These are phyloP conservation scores for Tautogolabrus adspersus DNA, from an alignment of 2,113 vertebrate genomes.

Conservation along the genomic window DNA sequence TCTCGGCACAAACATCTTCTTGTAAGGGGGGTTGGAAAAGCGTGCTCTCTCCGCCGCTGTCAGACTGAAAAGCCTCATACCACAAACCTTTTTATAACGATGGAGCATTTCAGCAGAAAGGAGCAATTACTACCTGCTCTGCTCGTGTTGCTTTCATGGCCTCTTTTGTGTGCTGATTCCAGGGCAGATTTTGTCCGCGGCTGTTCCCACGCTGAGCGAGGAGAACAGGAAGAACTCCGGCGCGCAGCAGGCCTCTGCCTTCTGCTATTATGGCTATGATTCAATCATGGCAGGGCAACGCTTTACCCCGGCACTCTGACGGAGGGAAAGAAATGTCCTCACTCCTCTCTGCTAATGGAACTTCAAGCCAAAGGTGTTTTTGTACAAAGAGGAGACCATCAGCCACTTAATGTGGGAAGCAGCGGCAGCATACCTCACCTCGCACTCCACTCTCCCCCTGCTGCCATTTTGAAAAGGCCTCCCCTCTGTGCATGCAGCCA, in stretches of 20 bases:
- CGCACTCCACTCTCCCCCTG: constrained; percentile 45
- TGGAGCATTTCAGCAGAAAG: constrained; percentile 51
- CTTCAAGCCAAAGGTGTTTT: constrained; percentile 73
- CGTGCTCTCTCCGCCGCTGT: constrained; percentile 16
- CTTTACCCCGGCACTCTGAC: constrained; percentile 55
- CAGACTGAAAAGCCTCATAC: constrained; percentile 30
- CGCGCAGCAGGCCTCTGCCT: constrained; percentile 74
- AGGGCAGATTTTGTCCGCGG: constrained; percentile 69
- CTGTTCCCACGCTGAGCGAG: constrained; percentile 74
- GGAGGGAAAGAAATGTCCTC: constrained; percentile 48
- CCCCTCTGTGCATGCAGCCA: constrained; percentile 43
- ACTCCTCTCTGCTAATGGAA: constrained; percentile 62
- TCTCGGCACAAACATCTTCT: constrained; percentile 35
- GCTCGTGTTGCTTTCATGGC: constrained; percentile 51
- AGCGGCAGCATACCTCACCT: constrained; percentile 58
- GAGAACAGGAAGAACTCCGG: constrained; percentile 77
- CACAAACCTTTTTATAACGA: constrained; percentile 22
- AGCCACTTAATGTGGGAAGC: constrained; percentile 69
- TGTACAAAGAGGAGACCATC: constrained; percentile 54
- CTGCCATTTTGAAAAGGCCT: constrained; percentile 74
- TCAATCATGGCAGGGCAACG: constrained; percentile 73
- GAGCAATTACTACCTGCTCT: constrained; percentile 69
- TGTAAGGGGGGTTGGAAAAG: constrained; percentile 33
- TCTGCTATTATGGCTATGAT: constrained; percentile 78
- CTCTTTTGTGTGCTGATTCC: constrained; percentile 66